phyloP scores from a whole-genome alignment of 2,113 vertebrate genomes.

The Grantiella picta region DNA sequence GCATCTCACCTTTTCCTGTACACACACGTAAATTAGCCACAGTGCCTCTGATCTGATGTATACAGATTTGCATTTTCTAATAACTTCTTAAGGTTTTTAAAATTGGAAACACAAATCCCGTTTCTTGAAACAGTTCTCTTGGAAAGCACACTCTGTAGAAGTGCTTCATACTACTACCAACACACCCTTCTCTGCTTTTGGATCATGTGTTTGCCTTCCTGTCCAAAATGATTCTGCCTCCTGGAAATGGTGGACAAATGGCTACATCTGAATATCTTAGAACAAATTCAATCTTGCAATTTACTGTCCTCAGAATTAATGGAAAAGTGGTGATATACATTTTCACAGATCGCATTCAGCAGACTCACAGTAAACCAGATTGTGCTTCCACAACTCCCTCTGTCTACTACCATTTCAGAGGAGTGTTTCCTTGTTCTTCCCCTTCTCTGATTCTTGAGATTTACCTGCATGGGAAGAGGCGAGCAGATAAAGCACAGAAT shows the following conservation, averaged over 20 bases:
- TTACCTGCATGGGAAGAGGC: neutral
- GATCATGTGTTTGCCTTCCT: neutral
- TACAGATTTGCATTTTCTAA: neutral
- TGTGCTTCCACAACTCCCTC: neutral
- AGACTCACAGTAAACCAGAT: neutral
- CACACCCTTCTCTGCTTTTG: neutral
- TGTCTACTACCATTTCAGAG: neutral
- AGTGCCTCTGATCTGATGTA: neutral
- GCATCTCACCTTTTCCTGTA: neutral
- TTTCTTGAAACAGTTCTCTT: neutral
- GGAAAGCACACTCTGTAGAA: neutral
- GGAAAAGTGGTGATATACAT: accelerated
- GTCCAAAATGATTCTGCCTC: neutral
- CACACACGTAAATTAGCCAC: neutral
- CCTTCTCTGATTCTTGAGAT: neutral
- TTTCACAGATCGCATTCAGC: neutral
- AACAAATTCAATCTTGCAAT: neutral
- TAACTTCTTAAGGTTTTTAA: neutral
- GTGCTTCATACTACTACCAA: neutral
- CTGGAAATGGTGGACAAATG: neutral
- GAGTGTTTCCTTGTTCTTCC: neutral
- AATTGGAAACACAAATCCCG: neutral
- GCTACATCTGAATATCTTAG: neutral
- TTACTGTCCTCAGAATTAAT: neutral
- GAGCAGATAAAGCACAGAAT: neutral